Evolutionary conservation across 2,888 invertebrate genomes (phyloP), one percentile per base, ranked within the genome.

Genomic region (Arge pagana): DNA sequence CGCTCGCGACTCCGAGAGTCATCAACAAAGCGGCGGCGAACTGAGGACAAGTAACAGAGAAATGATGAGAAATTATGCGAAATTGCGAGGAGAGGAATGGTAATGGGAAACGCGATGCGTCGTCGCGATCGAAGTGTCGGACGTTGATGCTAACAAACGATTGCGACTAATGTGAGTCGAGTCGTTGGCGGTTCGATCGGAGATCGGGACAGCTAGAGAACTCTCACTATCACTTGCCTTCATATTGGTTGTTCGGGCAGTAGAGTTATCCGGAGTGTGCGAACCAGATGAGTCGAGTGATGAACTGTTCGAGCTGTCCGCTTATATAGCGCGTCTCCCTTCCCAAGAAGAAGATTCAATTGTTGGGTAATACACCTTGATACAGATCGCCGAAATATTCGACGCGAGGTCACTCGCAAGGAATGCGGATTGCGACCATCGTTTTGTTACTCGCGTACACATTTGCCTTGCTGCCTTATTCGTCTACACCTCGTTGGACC

Each of bases 351-450:
- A 51, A 51, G 50, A 51, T 51, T 35, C 41, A 51, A 51, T 51
- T 51, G 42, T 51, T 51, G 43, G 43, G 50, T 42, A 51, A 51
- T 42, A 21, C n/a, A n/a, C 18, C 50, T 21, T 43, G 50, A 51
- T 51, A 51, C 50, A 51, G 50, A 51, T 51, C 50, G 50, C 50
- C 50, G 50, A 51, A 51, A 51, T 51, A 43, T 45, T 45, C 5
- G 26, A 51, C 42, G 42, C 50, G 50, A 51, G 50, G 50, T 51
- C 50, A 51, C 33, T 35, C 24, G 50, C 30, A 33, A 16, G 19
- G 43, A 42, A 51, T 51, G 41, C 19, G 21, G 28, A 45, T 45
- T 23, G 33, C 31, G 23, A 13, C 33, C n/a, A n/a, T n/a, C n/a
- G n/a, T n/a, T n/a, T n/a, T n/a, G n/a, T n/a, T n/a, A n/a, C n/a